Percentiles rank a stretch among this genome's conserved stretches.
These are phyloP conservation scores for Eulemur rubriventer DNA, from an alignment of 2,797 vertebrate species.

Conservation along the genomic window DNA sequence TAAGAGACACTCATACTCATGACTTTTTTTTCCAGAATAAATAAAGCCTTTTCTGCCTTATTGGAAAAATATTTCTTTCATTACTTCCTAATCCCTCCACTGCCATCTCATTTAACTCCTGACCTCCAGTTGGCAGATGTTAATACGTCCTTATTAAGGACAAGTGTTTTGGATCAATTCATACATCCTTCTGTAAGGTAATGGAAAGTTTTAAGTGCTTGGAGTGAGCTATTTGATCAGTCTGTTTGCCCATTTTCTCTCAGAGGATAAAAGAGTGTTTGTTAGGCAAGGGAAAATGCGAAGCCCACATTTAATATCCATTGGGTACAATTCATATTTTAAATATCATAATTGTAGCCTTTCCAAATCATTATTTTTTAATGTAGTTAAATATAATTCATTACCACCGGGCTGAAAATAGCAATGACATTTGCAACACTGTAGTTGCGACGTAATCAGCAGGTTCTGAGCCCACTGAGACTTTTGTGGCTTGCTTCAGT, in stretches of 20 bases:
- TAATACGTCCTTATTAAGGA: slow-evolving; percentile 56
- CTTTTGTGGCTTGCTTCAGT: neutral
- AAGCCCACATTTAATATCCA: slow-evolving; percentile 48
- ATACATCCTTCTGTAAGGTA: slow-evolving; percentile 52
- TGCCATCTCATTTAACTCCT: slow-evolving; percentile 31
- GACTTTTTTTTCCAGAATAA: slow-evolving; percentile 38
- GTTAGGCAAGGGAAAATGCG: slow-evolving; percentile 18
- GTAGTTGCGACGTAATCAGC: neutral
- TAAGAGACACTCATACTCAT: neutral
- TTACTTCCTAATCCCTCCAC: neutral
- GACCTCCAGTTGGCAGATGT: slow-evolving; percentile 39
- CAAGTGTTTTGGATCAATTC: slow-evolving; percentile 59
- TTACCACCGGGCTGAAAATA: slow-evolving; percentile 65
- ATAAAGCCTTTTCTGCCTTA: slow-evolving; percentile 22
- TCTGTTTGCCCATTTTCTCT: slow-evolving; percentile 39
- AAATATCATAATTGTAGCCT: slow-evolving; percentile 77
- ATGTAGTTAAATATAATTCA: slow-evolving; percentile 72
- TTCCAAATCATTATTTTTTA: slow-evolving; percentile 77
- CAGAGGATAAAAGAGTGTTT: slow-evolving; percentile 56
- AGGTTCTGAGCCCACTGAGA: neutral
- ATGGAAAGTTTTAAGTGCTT: slow-evolving; percentile 58
- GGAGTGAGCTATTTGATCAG: slow-evolving; percentile 36
- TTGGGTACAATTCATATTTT: slow-evolving; percentile 66
- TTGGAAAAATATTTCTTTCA: neutral
- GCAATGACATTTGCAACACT: slow-evolving; percentile 50